These are phyloP conservation scores for Ectropis grisescens DNA, from an alignment of 1,140 invertebrate species.

Conservation along the genomic window DNA sequence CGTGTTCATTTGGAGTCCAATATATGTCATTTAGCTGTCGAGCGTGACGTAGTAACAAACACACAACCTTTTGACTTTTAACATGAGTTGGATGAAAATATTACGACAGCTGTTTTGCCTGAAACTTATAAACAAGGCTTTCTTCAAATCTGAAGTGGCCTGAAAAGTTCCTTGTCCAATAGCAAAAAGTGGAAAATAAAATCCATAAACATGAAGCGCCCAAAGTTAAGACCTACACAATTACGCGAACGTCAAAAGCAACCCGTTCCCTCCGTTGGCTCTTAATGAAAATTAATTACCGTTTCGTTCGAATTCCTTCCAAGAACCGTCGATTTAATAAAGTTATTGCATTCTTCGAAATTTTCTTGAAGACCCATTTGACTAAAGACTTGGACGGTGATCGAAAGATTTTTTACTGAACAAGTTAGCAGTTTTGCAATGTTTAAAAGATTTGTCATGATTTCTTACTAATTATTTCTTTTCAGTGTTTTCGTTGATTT, in stretches of 20 bases:
- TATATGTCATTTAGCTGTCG: no score
- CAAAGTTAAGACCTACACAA: no score
- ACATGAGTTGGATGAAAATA: no score
- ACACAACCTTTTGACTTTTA: no score
- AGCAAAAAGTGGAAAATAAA: no score
- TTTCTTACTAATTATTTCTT: not conserved
- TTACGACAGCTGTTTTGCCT: no score
- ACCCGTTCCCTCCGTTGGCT: slow-evolving; percentile 8
- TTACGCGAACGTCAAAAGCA: slow-evolving; percentile 11
- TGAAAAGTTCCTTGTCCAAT: no score
- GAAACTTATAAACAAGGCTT: no score
- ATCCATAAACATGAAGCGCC: not conserved
- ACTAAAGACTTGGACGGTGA: not conserved
- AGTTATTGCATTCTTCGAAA: slow-evolving; percentile 16
- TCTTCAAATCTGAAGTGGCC: no score
- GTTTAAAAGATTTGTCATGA: not conserved
- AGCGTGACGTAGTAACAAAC: no score
- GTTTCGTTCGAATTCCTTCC: slow-evolving; percentile 12
- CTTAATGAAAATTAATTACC: slow-evolving; percentile 30
- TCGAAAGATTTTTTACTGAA: slow-evolving; percentile 5
- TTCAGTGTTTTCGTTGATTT: no score
- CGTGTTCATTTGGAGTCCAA: no score
- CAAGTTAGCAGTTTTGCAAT: slow-evolving; percentile 4
- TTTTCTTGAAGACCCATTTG: slow-evolving; percentile 5
- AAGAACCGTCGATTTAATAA: slow-evolving; percentile 15